Percentiles rank a stretch among this genome's conserved stretches.
These are phyloP conservation scores for Dolichomitus sp. DNA, from an alignment of 2,888 invertebrate species.

Conservation along the genomic window DNA sequence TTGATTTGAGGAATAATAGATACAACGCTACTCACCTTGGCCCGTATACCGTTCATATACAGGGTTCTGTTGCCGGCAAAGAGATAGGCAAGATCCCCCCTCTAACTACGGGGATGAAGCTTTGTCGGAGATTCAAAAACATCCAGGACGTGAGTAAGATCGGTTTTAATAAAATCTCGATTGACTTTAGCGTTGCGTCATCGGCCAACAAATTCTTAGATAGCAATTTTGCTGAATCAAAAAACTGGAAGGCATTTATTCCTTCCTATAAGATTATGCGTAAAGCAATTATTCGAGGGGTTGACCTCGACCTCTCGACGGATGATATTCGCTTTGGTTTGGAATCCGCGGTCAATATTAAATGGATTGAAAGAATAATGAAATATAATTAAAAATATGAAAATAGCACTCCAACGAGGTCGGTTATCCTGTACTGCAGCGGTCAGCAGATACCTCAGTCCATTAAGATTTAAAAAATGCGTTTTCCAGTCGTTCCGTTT, in stretches of 20 bases:
- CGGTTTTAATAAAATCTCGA: not conserved
- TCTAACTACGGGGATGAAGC: not conserved
- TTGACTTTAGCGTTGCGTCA: not conserved
- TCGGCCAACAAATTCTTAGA: conserved; percentile 22
- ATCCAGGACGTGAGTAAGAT: not conserved
- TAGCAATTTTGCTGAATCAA: not conserved
- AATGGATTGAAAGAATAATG: not conserved
- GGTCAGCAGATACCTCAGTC: conserved; percentile 11
- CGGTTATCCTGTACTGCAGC: conserved; percentile 1
- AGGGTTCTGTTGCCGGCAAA: not conserved
- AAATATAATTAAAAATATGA: not conserved
- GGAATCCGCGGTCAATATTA: not conserved
- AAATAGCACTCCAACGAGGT: not conserved
- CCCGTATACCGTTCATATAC: conserved; percentile 1
- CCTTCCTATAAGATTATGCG: conserved; percentile 10
- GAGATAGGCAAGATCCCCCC: conserved; percentile 10
- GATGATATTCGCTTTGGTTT: not conserved
- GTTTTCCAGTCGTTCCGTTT: not conserved
- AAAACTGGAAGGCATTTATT: conserved; percentile 4
- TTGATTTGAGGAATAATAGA: not conserved
- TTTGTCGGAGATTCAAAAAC: not conserved
- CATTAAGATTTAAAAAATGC: conserved; percentile 1
- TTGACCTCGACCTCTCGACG: not conserved
- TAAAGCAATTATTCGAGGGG: conserved; percentile 2
- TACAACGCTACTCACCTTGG: conserved; percentile 7